A percentile compares a stretch with the other conserved stretches of the same genome.
Conservation (phyloP, 2,797 vertebrate genomes). For the Brachyalestes nurse region DNA sequence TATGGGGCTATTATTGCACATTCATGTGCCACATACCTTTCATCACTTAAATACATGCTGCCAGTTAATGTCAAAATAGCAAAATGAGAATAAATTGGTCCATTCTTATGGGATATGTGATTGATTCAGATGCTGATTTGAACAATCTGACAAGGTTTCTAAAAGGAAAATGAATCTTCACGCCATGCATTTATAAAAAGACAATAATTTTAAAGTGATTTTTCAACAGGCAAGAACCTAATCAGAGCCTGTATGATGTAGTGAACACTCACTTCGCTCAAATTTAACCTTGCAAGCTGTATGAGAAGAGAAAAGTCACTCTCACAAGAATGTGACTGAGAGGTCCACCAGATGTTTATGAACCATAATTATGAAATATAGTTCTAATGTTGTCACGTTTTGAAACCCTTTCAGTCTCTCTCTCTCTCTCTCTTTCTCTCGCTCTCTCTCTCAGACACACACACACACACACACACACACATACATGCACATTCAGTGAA, state of each 20-base stretch:
- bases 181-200: conserved; percentile 6
- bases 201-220: conserved; percentile 11
- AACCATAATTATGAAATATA: conserved; percentile 61
- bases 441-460: neutral
- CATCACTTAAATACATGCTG: too few relatives aligned
- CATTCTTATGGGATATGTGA: neutral
- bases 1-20: too few relatives aligned
- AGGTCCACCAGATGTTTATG: conserved; percentile 63
- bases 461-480: conserved; percentile 73
- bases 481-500: conserved; percentile 80
- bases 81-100: neutral
- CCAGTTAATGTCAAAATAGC: neutral
- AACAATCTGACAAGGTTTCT: neutral
- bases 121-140: too few relatives aligned
- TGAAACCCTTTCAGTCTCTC: conserved; percentile 69
- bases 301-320: conserved; percentile 46
- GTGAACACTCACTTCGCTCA: conserved; percentile 34
- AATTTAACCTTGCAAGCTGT: conserved; percentile 24
- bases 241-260: conserved; percentile 24
- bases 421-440: too few relatives aligned
- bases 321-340: conserved; percentile 53
- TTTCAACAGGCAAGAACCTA: conserved; percentile 11
- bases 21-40: too few relatives aligned
- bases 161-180: neutral
- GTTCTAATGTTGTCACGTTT: conserved; percentile 65